Conservation (phyloP, 2,888 invertebrate species). For the Trachelus troglodyta region DNA sequence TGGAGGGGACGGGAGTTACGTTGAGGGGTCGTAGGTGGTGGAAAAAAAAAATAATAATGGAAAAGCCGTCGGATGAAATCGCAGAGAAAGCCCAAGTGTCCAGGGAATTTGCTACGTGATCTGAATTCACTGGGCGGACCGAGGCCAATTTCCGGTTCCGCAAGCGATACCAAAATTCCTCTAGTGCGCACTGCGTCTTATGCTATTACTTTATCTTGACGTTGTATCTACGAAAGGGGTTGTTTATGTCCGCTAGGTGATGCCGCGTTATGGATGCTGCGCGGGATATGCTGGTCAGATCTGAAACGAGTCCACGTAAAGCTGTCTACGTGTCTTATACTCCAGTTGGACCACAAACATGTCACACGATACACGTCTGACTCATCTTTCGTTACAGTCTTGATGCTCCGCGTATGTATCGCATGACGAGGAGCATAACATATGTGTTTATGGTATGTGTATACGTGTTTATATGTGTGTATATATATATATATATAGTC, state of each 20-base stretch:
- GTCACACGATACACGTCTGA: constrained; percentile 4
- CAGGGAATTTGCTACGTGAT: not conserved
- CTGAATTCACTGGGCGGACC: not conserved
- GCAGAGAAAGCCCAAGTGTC: not conserved
- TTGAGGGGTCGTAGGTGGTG: not conserved
- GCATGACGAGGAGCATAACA: not conserved
- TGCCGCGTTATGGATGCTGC: not conserved
- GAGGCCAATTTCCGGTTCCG: not conserved
- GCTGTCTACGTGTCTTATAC: not conserved
- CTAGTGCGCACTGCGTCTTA: not conserved
- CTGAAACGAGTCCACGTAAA: not conserved
- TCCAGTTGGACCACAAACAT: not conserved
- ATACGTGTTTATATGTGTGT: no score
- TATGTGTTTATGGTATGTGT: not conserved
- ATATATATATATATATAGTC: not conserved
- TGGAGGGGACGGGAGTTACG: not conserved
- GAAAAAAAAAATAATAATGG: not conserved
- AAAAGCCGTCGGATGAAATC: not conserved
- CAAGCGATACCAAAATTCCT: not conserved
- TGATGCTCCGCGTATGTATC: not conserved
- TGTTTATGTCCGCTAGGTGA: not conserved
- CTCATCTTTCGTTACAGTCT: constrained; percentile 6
- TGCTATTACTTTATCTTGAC: not conserved
- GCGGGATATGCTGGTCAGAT: not conserved
- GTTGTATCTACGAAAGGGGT: not conserved